These are phyloP conservation scores for Lithosia quadra DNA, from an alignment of 2,888 invertebrate genomes.

Conservation along the genomic window DNA sequence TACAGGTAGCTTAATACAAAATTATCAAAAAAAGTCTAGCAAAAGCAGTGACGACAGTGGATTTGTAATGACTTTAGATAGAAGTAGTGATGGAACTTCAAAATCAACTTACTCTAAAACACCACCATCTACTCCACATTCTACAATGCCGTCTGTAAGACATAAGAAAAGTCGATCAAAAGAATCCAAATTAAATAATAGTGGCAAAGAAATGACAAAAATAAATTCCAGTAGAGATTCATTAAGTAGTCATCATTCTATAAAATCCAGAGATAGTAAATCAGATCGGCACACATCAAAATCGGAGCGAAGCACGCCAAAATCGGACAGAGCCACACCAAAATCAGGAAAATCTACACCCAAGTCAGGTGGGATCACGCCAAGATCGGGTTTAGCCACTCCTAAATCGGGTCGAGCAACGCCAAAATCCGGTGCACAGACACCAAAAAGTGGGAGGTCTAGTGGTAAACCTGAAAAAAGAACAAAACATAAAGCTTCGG, in stretches of 20 bases:
- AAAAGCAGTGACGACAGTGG: conserved; percentile 85
- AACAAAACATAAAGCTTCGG: conserved; percentile 81
- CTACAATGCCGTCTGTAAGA: conserved; percentile 79
- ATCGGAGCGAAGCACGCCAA: conserved; percentile 82
- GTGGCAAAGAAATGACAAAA: conserved; percentile 75
- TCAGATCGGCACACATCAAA: conserved; percentile 81
- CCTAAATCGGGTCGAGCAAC: conserved; percentile 80
- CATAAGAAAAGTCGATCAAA: conserved; percentile 83
- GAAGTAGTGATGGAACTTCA: conserved; percentile 83
- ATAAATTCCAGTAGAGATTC: conserved; percentile 84
- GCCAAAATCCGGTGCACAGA: conserved; percentile 79
- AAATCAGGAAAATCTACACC: conserved; percentile 80
- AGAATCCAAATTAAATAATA: conserved; percentile 78
- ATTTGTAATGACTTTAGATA: conserved; percentile 84
- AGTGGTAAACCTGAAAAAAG: conserved; percentile 82
- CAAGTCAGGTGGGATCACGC: conserved; percentile 78
- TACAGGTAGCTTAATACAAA: conserved; percentile 82
- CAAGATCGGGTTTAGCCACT: conserved; percentile 78
- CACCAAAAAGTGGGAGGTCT: conserved; percentile 87
- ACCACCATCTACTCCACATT: conserved; percentile 82
- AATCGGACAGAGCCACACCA: conserved; percentile 80
- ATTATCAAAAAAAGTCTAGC: conserved; percentile 84
- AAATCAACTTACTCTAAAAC: conserved; percentile 84
- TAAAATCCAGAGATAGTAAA: conserved; percentile 82
- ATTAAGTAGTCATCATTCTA: conserved; percentile 83